These are phyloP conservation scores for Cloeon dipterum DNA, from an alignment of 2,888 invertebrate genomes.

Conservation along the genomic window DNA sequence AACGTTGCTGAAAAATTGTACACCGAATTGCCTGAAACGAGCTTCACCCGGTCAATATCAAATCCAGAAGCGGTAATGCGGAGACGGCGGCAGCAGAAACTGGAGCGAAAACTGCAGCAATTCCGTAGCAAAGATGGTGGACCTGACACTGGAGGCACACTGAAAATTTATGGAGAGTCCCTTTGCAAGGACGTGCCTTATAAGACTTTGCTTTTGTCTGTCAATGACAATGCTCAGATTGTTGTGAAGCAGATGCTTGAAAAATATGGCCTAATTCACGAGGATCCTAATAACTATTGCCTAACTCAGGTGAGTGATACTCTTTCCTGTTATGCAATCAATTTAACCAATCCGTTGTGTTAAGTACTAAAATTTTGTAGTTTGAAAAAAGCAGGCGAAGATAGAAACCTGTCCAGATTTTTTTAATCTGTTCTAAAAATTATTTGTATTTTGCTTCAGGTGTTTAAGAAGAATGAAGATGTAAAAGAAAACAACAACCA, in stretches of 20 bases:
- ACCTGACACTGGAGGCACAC: constrained; percentile 75
- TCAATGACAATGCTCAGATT: constrained; percentile 74
- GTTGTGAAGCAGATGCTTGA: constrained; percentile 91
- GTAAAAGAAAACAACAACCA: too few species aligned
- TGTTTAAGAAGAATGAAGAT: constrained; percentile 14
- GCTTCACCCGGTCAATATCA: constrained; percentile 95
- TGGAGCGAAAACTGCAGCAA: constrained; percentile 88
- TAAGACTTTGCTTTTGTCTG: constrained; percentile 85
- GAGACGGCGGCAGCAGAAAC: constrained; percentile 81
- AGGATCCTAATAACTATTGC: constrained; percentile 79
- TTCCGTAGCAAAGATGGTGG: constrained; percentile 89
- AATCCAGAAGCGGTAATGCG: constrained; percentile 99
- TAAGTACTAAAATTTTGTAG: too few species aligned
- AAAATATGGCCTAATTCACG: constrained; percentile 83
- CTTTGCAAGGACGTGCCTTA: constrained; percentile 93
- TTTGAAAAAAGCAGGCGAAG: too few species aligned
- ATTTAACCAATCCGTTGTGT: too few species aligned
- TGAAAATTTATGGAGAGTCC: constrained; percentile 91
- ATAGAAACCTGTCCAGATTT: too few species aligned
- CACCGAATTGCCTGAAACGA: constrained; percentile 92
- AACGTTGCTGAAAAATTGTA: constrained; percentile 76
- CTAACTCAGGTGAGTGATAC: constrained; percentile 70
- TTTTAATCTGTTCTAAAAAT: neutral
- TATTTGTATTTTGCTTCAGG: constrained; percentile 13
- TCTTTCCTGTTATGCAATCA: too few species aligned